A percentile compares a stretch with the other conserved stretches of the same genome.
These are phyloP conservation scores for Zophobas morio DNA, from an alignment of 1,140 invertebrate genomes.

Conservation along the genomic window DNA sequence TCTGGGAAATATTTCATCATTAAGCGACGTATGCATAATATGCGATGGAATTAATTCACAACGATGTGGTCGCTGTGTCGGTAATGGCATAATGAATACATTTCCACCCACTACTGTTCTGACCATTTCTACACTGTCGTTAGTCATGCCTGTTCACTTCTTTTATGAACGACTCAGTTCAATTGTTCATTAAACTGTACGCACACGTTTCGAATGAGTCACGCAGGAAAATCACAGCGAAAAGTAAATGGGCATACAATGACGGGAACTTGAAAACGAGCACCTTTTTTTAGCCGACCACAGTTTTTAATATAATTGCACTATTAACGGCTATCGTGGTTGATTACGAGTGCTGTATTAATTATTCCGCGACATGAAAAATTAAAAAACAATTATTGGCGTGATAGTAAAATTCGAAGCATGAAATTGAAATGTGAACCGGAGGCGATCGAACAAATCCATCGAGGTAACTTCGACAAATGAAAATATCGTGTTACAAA, in stretches of 20 bases:
- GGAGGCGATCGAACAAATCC: too few relatives aligned
- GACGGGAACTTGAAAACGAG: too few relatives aligned
- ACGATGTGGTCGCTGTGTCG: conserved; percentile 2
- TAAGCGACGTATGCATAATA: conserved; percentile 12
- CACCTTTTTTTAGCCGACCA: too few relatives aligned
- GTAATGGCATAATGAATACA: conserved; percentile 30
- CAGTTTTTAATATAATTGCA: too few relatives aligned
- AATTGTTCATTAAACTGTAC: conserved; percentile 25
- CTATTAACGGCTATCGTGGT: too few relatives aligned
- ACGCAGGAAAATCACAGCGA: conserved; percentile 1
- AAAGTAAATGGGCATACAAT: neutral
- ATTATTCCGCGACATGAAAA: too few relatives aligned
- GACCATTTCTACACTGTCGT: conserved; percentile 26
- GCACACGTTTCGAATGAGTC: conserved; percentile 16
- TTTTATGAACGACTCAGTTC: conserved; percentile 27
- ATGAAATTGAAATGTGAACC: too few relatives aligned
- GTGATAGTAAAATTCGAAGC: too few relatives aligned
- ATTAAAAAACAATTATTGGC: too few relatives aligned
- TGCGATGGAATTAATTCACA: conserved; percentile 21
- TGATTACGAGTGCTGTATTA: too few relatives aligned
- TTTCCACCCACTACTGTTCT: conserved; percentile 27
- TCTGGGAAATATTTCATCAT: conserved; percentile 19
- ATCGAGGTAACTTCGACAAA: too few relatives aligned
- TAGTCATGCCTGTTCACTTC: conserved; percentile 17
- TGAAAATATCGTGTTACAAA: too few relatives aligned